Conservation (phyloP, 2,113 vertebrate genomes). For the Cheirogaleus medius region DNA sequence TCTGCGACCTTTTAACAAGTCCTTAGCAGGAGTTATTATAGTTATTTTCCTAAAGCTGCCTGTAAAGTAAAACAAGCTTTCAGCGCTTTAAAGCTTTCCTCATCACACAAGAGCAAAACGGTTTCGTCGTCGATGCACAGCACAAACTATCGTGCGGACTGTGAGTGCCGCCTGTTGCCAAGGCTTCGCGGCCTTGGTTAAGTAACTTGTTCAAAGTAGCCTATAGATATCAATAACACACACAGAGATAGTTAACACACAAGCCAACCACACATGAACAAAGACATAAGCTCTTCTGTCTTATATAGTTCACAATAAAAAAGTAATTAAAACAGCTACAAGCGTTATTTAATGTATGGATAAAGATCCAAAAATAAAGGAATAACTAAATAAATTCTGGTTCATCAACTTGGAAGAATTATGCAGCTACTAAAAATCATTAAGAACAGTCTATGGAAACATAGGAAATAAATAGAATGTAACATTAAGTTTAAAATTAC, state of each 20-base stretch:
- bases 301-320: background rate
- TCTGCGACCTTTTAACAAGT: no score
- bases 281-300: background rate
- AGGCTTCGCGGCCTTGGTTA: no score
- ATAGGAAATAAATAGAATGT: background rate
- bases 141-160: no score
- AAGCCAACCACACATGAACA: background rate
- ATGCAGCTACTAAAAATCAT: background rate
- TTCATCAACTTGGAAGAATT: slow-evolving; percentile 5
- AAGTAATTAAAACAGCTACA: background rate
- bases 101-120: no score
- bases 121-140: no score
- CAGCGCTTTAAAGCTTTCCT: no score
- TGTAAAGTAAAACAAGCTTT: no score
- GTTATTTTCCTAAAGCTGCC: no score
- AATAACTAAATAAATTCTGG: background rate
- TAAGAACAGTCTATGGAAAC: background rate
- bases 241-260: background rate
- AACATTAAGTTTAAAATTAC: background rate
- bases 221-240: background rate
- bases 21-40: no score
- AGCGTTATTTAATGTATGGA: background rate
- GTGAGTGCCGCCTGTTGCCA: no score
- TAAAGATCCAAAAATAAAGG: background rate
- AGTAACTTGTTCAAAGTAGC: background rate